Percentiles rank a stretch among this genome's conserved stretches.
These are phyloP conservation scores for Styela clava DNA, from an alignment of 23 tunicate genomes.

Conservation along the genomic window DNA sequence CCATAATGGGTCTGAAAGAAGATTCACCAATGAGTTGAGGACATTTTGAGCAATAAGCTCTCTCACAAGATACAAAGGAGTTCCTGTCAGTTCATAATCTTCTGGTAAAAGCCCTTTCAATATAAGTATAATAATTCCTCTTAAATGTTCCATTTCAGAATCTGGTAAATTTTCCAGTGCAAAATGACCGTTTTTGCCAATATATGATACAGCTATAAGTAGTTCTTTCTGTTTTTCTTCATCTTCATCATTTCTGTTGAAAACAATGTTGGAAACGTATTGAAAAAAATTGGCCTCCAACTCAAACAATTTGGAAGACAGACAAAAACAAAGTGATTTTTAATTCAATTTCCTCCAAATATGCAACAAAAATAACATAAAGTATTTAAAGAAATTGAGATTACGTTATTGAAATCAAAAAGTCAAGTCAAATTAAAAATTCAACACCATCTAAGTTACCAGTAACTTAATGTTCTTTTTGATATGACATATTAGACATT, in stretches of 20 bases:
- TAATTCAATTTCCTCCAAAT: no score
- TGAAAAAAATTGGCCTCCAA: no score
- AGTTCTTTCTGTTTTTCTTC: constrained; percentile 21
- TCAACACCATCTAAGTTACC: no score
- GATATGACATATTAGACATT: no score
- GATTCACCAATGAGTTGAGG: constrained; percentile 42
- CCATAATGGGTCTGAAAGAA: constrained; percentile 61
- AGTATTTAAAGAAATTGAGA: no score
- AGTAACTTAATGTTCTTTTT: no score
- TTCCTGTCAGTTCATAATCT: constrained; percentile 65
- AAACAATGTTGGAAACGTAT: no score
- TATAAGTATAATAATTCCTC: constrained; percentile 45
- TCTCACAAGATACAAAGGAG: constrained; percentile 63
- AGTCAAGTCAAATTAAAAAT: no score
- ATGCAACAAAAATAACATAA: no score
- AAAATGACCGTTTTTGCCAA: constrained; percentile 60
- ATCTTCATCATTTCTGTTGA: not conserved
- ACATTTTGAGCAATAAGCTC: constrained; percentile 78
- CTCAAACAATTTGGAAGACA: no score
- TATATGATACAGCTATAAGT: constrained; percentile 44
- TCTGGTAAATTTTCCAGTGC: constrained; percentile 70
- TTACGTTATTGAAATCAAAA: no score
- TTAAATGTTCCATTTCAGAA: constrained; percentile 64
- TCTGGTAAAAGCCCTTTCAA: constrained; percentile 75
- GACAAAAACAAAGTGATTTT: no score